These are phyloP conservation scores for Premnoplex brunnescens DNA, from an alignment of 2,797 vertebrate genomes.

Conservation along the genomic window DNA sequence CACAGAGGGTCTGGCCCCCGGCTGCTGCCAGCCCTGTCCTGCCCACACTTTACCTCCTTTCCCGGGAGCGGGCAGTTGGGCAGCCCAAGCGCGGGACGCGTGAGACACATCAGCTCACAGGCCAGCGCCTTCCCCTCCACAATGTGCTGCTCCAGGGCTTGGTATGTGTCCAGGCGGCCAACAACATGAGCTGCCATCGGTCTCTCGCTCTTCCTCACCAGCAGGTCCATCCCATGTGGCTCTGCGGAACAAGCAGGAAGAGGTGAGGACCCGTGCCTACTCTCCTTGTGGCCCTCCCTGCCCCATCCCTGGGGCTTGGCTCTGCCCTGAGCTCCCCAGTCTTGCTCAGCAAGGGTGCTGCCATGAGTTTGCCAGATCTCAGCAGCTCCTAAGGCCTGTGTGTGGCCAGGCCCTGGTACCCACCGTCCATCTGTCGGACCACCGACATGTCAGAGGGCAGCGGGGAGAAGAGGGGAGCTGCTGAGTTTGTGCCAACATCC, in stretches of 20 bases:
- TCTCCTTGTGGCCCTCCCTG: rapidly evolving
- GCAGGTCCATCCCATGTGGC: background rate
- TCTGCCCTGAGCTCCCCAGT: background rate
- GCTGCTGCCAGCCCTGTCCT: rapidly evolving
- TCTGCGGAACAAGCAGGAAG: constrained; percentile 36
- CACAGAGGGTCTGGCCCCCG: background rate
- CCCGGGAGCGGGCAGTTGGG: constrained; percentile 61
- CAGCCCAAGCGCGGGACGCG: constrained; percentile 43
- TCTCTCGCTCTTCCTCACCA: constrained; percentile 46
- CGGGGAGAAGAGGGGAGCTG: constrained; percentile 46
- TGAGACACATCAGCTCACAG: constrained; percentile 73
- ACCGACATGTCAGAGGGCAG: background rate
- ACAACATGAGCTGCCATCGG: constrained; percentile 67
- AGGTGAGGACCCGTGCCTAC: background rate
- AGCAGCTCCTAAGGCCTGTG: background rate
- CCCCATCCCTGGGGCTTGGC: rapidly evolving
- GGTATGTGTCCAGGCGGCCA: constrained; percentile 79
- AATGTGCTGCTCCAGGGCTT: constrained; percentile 83
- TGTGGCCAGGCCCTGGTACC: background rate
- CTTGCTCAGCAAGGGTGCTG: background rate
- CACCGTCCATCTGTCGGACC: background rate
- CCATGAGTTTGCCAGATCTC: background rate
- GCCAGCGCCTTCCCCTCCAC: constrained; percentile 78
- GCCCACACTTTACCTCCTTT: constrained; percentile 75
- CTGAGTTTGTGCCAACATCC: constrained; percentile 78